These are phyloP conservation scores for Sclerodermus sp. DNA, from an alignment of 2,888 invertebrate species.

Conservation along the genomic window DNA sequence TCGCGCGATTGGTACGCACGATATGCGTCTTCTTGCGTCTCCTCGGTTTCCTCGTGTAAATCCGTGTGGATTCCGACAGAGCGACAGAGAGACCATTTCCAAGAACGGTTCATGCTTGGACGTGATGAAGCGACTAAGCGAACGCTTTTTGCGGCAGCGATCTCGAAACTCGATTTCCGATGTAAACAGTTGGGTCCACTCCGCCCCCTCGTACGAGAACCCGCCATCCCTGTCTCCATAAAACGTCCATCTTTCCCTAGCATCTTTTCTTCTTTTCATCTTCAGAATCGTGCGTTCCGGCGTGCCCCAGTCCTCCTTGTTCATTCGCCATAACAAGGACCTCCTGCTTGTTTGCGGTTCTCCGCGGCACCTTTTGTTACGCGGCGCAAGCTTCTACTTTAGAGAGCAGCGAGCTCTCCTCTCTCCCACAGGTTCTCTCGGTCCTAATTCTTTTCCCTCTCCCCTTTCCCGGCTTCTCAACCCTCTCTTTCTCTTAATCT, in stretches of 20 bases:
- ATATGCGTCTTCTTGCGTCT: too few species aligned
- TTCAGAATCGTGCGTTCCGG: conserved; percentile 1
- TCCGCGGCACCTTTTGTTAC: conserved; percentile 21
- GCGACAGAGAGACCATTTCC: background rate
- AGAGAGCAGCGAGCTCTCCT: too few species aligned
- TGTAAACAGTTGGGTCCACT: too few species aligned
- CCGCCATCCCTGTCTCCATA: background rate
- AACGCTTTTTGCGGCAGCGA: conserved; percentile 5
- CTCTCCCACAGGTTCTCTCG: too few species aligned
- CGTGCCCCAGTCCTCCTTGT: conserved; percentile 12
- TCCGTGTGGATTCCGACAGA: too few species aligned
- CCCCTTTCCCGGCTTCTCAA: too few species aligned
- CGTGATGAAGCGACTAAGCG: conserved; percentile 16
- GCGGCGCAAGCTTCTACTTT: conserved; percentile 3
- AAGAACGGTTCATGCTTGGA: conserved; percentile 1
- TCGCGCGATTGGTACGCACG: too few species aligned
- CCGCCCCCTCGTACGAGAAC: too few species aligned
- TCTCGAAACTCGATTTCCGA: conserved; percentile 7
- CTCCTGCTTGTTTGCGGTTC: conserved; percentile 18
- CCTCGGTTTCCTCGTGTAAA: too few species aligned
- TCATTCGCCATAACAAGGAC: conserved; percentile 22
- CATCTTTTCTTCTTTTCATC: background rate
- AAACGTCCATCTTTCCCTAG: background rate
- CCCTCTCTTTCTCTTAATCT: too few species aligned
- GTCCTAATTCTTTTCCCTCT: too few species aligned